Conservation (phyloP, 2,888 invertebrate genomes). For the Papilio protenor region DNA sequence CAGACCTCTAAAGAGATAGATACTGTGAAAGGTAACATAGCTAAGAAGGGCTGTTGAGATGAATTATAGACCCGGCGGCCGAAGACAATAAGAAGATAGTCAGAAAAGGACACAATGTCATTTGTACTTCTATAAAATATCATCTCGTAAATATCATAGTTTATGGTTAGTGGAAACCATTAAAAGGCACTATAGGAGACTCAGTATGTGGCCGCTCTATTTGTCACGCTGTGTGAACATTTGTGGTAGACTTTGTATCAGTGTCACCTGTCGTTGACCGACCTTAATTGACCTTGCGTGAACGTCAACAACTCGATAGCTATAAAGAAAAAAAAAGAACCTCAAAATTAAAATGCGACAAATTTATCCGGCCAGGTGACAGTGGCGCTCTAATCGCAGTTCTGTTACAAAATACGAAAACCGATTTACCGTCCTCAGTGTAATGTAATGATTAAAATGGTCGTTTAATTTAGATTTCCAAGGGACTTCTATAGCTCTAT, state of each 20-base stretch:
- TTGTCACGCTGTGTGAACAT: slow-evolving; percentile 35
- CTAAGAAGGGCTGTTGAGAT: neutral
- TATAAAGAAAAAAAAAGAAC: neutral
- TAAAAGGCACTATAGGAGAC: slow-evolving; percentile 29
- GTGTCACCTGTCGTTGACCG: slow-evolving; percentile 31
- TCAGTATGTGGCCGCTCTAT: slow-evolving; percentile 7
- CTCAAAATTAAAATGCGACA: neutral
- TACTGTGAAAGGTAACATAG: neutral
- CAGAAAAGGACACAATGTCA: too few relatives aligned
- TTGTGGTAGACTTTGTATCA: slow-evolving; percentile 21
- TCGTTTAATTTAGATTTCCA: too few relatives aligned
- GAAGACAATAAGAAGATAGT: too few relatives aligned
- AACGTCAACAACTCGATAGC: neutral
- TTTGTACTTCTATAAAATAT: neutral
- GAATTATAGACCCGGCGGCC: too few relatives aligned
- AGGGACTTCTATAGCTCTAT: too few relatives aligned
- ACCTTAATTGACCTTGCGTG: slow-evolving; percentile 25
- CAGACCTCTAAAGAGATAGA: neutral
- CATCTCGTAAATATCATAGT: neutral
- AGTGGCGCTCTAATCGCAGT: neutral
- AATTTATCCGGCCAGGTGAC: neutral
- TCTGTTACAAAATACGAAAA: neutral
- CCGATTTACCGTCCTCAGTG: too few relatives aligned
- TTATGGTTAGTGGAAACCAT: slow-evolving; percentile 12
- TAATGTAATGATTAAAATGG: too few relatives aligned